Base-by-base conservation (phyloP, 30 jellyfish, hydroid and myxozoan species). In the Chrysaora quinquecirrha region DNA sequence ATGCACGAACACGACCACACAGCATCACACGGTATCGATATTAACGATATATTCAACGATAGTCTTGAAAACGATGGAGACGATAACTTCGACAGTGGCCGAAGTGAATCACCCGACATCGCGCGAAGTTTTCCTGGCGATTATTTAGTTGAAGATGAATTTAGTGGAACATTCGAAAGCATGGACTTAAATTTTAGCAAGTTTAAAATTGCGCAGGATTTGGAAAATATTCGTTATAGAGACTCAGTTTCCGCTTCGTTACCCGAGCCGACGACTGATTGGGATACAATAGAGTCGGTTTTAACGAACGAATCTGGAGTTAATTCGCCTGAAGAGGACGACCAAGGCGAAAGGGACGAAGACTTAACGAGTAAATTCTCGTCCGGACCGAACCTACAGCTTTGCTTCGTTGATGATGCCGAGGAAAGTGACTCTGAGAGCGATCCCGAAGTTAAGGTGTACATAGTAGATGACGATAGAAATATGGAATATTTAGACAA, bases 221-320 rank as follows among this genome's bases (percentile, higher is more conserved):
- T 71, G 48, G 80, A 60, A 68, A 56, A 72, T 2, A 56, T 24
- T 22, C 48, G 56, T 52, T 34, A 18, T 19, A 27, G 34, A 23
- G 85, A 67, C n/a, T 64, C 78, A 9, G 29, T 52, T 4, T 10
- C 68, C 7, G 68, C 68, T 25, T 2, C 80, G 63, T 52, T 85
- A 21, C 95, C 95, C 65, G 85, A 69, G 30, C 91, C 96, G 11
- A 76, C 91, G 28, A 87, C 96, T 49, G 96, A 87, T 47, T 87
- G 96, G 96, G 82, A 70, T 46, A 87, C 96, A 10, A 87, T 87
- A 24, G 96, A 87, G 43, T 76, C 96, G 68, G 96, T 87, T 23
- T 46, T 87, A 25, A 76, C 85, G 32, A 76, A 80, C 46, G 54
- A 38, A 38, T 38, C 54, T 14, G 54, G 54, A 38, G 54, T 38